Evolutionary conservation across 2,797 vertebrate genomes (phyloP), one percentile per base, ranked within the genome.

Genomic region (Lemur catta): DNA sequence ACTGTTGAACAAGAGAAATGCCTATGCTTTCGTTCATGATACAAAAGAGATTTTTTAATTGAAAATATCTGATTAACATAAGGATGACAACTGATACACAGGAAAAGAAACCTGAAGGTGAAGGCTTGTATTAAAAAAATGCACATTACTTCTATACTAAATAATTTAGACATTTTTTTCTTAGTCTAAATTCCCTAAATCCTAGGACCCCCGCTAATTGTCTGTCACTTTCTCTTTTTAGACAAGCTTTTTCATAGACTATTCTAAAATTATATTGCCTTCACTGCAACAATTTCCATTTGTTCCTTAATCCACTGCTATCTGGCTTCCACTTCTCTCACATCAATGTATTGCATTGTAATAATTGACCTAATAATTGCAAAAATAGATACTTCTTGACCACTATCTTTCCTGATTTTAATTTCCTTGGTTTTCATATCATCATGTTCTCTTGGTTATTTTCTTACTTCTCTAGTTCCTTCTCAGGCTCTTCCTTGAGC

Each of bases 31-130:
- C 24, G 80, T 76, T 93, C 43, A 76, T 14, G 84, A 22, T 13
- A 65, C 12, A 85, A 59, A 59, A 76, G 43, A 82, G 10, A 2
- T 24, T 55, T 80, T 86, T 63, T 67, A 52, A 79, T 7, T 90
- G 82, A 92, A 82, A 96, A 89, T 74, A 71, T 38, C 2, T 93
- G 43, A 46, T 78, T 72, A 93, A 38, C 35, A 88, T 11, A 92
- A 93, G 41, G 57, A 74, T 96, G 93, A 94, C 20, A 93, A 93
- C 3, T 46, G 55, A 52, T 65, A 78, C 0, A 92, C 18, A 81
- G 48, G 67, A 95, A 95, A 75, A 87, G 38, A 85, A 96, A 75
- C 4, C n/a, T 55, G 10, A 88, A 55, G 46, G 15, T 57, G 6
- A 78, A 81, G 72, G 50, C 55, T 33, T 85, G 41, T 63, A 84